Evolutionary conservation across 92 coral and sea anemone genomes (phyloP).

Genomic region (Porites evermanni): DNA sequence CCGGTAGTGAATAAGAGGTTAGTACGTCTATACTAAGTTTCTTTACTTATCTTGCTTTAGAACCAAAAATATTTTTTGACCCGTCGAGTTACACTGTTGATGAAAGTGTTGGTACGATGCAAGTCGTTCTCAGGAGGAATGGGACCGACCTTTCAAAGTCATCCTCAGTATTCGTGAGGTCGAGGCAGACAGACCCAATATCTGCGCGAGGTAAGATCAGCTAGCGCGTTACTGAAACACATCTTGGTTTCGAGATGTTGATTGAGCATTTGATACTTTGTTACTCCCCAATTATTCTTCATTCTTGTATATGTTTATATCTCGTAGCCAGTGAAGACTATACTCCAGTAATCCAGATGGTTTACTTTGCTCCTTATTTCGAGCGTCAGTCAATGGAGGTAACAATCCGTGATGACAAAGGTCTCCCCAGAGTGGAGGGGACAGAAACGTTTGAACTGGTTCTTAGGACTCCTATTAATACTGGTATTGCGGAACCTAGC

Average conservation of each 20-base stretch:
- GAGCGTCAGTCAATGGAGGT: conserved; percentile 73
- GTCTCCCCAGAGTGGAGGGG: conserved; percentile 90
- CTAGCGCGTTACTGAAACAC: too few relatives aligned
- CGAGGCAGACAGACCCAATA: conserved; percentile 86
- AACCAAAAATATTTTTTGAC: conserved; percentile 79
- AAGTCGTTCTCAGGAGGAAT: conserved; percentile 79
- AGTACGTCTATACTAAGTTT: neutral
- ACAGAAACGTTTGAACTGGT: conserved; percentile 83
- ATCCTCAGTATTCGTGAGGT: conserved; percentile 85
- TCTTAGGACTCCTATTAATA: conserved; percentile 86
- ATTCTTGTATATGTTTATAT: neutral
- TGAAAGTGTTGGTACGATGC: conserved; percentile 73
- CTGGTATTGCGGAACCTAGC: conserved; percentile 67
- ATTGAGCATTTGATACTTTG: too few relatives aligned
- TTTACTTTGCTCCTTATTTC: conserved; percentile 83
- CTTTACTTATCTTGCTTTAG: conserved; percentile 45
- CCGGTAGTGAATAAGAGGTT: too few relatives aligned
- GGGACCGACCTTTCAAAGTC: conserved; percentile 91
- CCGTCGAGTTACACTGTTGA: conserved; percentile 64
- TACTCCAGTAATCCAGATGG: conserved; percentile 81
- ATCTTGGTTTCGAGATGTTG: neutral
- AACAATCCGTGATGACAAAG: conserved; percentile 89
- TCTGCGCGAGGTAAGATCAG: conserved; percentile 83
- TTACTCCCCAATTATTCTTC: too few relatives aligned
- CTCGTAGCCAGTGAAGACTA: conserved; percentile 88